phyloP scores from a whole-genome alignment of 2,113 vertebrate species.

The Eurystomus gularis region DNA sequence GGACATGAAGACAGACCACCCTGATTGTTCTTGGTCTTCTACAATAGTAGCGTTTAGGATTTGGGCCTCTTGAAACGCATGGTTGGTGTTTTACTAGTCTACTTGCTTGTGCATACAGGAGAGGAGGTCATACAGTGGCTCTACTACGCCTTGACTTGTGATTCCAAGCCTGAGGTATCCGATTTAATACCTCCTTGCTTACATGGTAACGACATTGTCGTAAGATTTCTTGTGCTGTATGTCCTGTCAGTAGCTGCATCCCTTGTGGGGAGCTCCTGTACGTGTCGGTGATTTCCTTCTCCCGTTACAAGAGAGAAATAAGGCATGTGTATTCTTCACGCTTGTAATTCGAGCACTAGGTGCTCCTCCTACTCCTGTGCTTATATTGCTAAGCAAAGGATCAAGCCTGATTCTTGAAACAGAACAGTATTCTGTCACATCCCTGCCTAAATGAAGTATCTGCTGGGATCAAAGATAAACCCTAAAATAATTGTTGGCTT shows the following conservation, averaged over 20 bases:
- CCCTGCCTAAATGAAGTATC: slow-evolving; percentile 2
- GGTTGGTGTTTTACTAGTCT: slow-evolving; percentile 31
- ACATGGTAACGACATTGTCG: background rate
- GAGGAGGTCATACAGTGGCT: slow-evolving; percentile 36
- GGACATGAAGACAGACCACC: background rate
- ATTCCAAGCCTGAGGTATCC: slow-evolving; percentile 36
- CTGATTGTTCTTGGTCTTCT: background rate
- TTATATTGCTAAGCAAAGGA: slow-evolving; percentile 47
- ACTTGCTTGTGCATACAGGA: slow-evolving; percentile 54
- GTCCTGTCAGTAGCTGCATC: slow-evolving; percentile 30
- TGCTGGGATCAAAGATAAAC: slow-evolving; percentile 30
- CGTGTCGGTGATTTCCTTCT: slow-evolving; percentile 13
- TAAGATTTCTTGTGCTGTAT: slow-evolving; percentile 52
- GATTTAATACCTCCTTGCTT: slow-evolving; percentile 42
- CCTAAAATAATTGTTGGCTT: background rate
- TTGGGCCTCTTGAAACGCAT: background rate
- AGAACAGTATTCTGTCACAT: background rate
- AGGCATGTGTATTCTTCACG: slow-evolving; percentile 42
- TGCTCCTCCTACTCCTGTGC: slow-evolving; percentile 38
- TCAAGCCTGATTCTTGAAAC: background rate
- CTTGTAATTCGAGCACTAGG: slow-evolving; percentile 47
- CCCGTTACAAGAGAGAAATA: slow-evolving; percentile 62
- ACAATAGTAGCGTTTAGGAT: background rate
- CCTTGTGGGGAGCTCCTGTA: slow-evolving; percentile 27
- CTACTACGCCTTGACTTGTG: slow-evolving; percentile 49